Evolutionary conservation across 2,888 invertebrate genomes (phyloP).

Genomic region (Cantharis lateralis): DNA sequence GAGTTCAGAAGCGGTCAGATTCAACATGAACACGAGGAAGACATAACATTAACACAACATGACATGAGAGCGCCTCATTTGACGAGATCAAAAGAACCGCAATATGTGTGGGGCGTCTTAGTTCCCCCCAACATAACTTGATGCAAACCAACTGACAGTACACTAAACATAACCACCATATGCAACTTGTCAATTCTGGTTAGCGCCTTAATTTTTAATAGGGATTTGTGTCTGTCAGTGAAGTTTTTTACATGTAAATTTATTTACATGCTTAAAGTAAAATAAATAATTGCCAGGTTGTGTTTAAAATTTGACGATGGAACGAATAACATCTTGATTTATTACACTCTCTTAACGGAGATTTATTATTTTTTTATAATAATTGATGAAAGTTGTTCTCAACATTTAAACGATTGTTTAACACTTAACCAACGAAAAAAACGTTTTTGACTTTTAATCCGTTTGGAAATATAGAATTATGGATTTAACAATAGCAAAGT

Average conservation of each 20-base stretch:
- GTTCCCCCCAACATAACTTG: slow-evolving; percentile 33
- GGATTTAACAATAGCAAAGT: too few species aligned
- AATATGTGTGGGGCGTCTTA: slow-evolving; percentile 39
- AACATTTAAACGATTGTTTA: neutral
- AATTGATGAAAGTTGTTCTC: neutral
- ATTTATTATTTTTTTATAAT: neutral
- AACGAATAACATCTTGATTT: slow-evolving; percentile 12
- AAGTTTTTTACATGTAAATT: slow-evolving; percentile 23
- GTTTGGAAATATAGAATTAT: neutral
- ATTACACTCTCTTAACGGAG: slow-evolving; percentile 1
- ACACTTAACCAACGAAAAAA: neutral
- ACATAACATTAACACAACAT: slow-evolving; percentile 53
- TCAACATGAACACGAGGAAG: slow-evolving; percentile 42
- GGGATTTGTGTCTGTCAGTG: slow-evolving; percentile 30
- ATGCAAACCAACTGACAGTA: slow-evolving; percentile 46
- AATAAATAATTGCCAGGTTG: slow-evolving; percentile 26
- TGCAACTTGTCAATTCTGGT: slow-evolving; percentile 46
- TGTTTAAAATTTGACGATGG: slow-evolving; percentile 16
- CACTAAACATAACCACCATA: slow-evolving; percentile 46
- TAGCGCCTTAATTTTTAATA: slow-evolving; percentile 38
- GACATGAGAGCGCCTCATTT: slow-evolving; percentile 54
- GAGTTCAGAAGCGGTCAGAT: slow-evolving; percentile 49
- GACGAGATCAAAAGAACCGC: slow-evolving; percentile 52
- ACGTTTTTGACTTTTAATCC: neutral
- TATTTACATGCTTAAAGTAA: slow-evolving; percentile 20